Base-by-base conservation (phyloP, 2,797 vertebrate genomes). In the Apogon talboti region DNA sequence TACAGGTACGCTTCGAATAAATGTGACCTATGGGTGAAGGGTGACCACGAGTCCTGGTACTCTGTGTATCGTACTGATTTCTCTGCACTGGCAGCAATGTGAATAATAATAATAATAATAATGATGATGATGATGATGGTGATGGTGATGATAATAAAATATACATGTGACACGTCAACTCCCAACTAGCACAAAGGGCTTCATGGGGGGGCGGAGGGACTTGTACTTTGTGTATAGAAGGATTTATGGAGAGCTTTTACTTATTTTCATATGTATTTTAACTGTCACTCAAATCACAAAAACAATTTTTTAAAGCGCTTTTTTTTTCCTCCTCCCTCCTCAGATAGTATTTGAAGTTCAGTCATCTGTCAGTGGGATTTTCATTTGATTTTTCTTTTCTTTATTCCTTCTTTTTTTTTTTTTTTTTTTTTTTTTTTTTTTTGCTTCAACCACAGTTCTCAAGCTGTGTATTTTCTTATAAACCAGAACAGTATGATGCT, bases 211-310 rank as follows among this genome's bases (percentile, higher is more conserved):
- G 41, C 89, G 90, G 91, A 93, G 87, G 93, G 94, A 93, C 94
- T 91, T 97, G 95, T 96, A 97, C 95, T 96, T 97, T 97, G 95
- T 97, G 95, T 97, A 96, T 94, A 96, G 96, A 98, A 95, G 95
- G 97, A 96, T 97, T 96, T 96, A 96, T 96, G 95, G 95, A 96
- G 95, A 97, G 95, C 95, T 96, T 98, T 97, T 95, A 97, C 95
- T 96, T 99, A 97, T 97, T 98, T 99, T 98, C 96, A 92, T 98
- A 98, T 95, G 94, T 96, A 97, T 98, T 98, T 98, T 96, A 97
- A 96, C 92, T 95, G 94, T 96, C 95, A 95, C 94, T 94, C 91
- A 90, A 96, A 95, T 95, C 92, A 91, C 66, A 91, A 81, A 71
- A 66, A 0, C 37, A 66, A 21, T 86, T 92, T 94, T 92, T 92